These are phyloP conservation scores for Brachionus plicatilis DNA, from an alignment of 1,140 invertebrate genomes.

Conservation along the genomic window DNA sequence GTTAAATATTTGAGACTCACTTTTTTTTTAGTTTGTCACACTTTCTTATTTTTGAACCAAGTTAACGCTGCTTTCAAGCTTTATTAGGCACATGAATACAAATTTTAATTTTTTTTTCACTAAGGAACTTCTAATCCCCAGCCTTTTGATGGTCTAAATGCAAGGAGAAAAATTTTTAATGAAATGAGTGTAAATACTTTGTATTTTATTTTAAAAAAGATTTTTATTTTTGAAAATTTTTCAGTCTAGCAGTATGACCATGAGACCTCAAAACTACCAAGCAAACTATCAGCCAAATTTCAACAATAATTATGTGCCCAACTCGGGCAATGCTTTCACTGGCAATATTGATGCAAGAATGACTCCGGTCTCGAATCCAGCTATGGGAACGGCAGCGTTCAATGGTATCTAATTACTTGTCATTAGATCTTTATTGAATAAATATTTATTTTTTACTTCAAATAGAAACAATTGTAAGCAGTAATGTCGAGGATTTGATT, in stretches of 20 bases:
- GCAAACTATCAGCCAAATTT: not conserved
- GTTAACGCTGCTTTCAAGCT: not conserved
- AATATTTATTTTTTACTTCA: not conserved
- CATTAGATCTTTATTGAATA: not conserved
- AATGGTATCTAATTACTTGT: not conserved
- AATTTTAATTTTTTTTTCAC: not conserved
- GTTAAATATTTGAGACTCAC: not conserved
- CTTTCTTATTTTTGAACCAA: not conserved
- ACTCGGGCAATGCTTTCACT: not conserved
- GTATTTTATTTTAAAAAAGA: not conserved
- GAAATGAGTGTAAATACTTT: slow-evolving; percentile 4
- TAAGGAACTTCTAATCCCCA: not conserved
- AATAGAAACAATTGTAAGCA: slow-evolving; percentile 20
- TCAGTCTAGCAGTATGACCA: not conserved
- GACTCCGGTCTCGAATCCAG: not conserved
- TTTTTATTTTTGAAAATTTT: not conserved
- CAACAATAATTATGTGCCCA: not conserved
- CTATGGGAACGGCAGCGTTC: not conserved
- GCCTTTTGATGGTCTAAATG: slow-evolving; percentile 4
- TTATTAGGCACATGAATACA: not conserved
- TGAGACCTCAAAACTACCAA: not conserved
- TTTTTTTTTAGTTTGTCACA: not conserved
- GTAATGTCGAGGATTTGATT: slow-evolving; percentile 25
- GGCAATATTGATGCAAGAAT: slow-evolving; percentile 1
- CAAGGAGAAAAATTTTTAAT: slow-evolving; percentile 32